A percentile compares a stretch with the other conserved stretches of the same genome.
These are phyloP conservation scores for Pogonomyrmex barbatus DNA, from an alignment of 1,140 invertebrate species.

Conservation along the genomic window DNA sequence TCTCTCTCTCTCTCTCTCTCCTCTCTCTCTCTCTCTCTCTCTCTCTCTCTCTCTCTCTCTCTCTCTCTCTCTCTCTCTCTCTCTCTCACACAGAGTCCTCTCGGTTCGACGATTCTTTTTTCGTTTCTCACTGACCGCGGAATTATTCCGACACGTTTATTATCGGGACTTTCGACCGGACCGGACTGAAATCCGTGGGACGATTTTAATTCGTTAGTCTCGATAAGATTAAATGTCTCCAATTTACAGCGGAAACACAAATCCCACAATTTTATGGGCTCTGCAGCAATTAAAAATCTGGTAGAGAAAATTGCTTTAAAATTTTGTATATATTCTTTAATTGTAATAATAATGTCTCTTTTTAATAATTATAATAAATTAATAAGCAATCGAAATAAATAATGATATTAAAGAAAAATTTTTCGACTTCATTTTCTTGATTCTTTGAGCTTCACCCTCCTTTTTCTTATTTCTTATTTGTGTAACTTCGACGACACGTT, in stretches of 20 bases:
- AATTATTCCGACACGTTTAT: slow-evolving; percentile 65
- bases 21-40: not conserved
- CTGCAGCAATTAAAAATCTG: slow-evolving; percentile 26
- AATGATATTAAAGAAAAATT: not conserved
- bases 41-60: not conserved
- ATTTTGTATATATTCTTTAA: not conserved
- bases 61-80: not conserved
- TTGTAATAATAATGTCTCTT: too few relatives aligned
- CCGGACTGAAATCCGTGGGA: slow-evolving; percentile 36
- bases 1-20: slow-evolving; percentile 5
- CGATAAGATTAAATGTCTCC: slow-evolving; percentile 54
- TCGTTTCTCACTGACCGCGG: slow-evolving; percentile 58
- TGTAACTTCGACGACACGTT: slow-evolving; percentile 43
- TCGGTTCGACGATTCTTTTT: slow-evolving; percentile 28
- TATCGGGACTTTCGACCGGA: slow-evolving; percentile 46
- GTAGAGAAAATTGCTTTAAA: not conserved
- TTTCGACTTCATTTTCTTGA: not conserved
- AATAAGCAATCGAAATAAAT: not conserved
- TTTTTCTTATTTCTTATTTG: not conserved
- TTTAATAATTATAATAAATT: slow-evolving; percentile 15
- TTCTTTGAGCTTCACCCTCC: not conserved
- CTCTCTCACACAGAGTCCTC: not conserved
- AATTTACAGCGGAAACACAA: slow-evolving; percentile 39
- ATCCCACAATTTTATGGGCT: slow-evolving; percentile 11
- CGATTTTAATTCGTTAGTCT: slow-evolving; percentile 59